Percentiles rank a stretch among this genome's conserved stretches.
Evolutionary conservation across 2,888 invertebrate species (phyloP).

Genomic region (Clistopyga incitator): DNA sequence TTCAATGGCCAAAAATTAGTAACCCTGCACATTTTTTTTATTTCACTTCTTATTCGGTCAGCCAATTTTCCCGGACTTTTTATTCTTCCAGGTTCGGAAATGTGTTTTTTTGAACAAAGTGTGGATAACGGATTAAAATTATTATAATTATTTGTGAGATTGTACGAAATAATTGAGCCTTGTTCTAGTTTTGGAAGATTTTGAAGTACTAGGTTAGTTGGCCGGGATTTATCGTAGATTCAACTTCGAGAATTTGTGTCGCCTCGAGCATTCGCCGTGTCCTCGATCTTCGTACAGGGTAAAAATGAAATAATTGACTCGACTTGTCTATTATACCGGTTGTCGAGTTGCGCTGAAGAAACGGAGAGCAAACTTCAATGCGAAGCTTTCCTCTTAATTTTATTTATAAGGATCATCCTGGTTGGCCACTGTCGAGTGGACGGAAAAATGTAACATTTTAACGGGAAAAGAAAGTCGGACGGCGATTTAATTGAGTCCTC

Average conservation of each 20-base stretch:
- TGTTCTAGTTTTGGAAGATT: too few relatives aligned
- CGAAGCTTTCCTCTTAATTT: conserved; percentile 4
- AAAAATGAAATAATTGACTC: neutral
- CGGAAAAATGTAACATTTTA: neutral
- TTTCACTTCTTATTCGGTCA: too few relatives aligned
- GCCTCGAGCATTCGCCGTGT: neutral
- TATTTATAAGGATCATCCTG: neutral
- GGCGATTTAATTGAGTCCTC: conserved; percentile 25
- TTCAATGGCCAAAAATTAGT: neutral
- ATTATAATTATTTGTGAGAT: too few relatives aligned
- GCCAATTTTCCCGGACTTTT: too few relatives aligned
- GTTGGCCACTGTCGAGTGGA: neutral
- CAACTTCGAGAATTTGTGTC: neutral
- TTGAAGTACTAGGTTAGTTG: too few relatives aligned
- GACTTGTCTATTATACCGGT: neutral
- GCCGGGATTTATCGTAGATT: neutral
- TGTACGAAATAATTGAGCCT: too few relatives aligned
- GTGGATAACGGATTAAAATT: too few relatives aligned
- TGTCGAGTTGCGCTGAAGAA: neutral
- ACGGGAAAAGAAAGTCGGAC: neutral
- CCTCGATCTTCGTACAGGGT: neutral
- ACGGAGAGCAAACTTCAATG: neutral
- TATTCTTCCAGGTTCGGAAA: too few relatives aligned
- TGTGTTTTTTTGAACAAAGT: too few relatives aligned
- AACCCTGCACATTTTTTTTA: too few relatives aligned